These are phyloP conservation scores for Drosophila lacertosa DNA, from an alignment of 1,140 invertebrate genomes.

Conservation along the genomic window DNA sequence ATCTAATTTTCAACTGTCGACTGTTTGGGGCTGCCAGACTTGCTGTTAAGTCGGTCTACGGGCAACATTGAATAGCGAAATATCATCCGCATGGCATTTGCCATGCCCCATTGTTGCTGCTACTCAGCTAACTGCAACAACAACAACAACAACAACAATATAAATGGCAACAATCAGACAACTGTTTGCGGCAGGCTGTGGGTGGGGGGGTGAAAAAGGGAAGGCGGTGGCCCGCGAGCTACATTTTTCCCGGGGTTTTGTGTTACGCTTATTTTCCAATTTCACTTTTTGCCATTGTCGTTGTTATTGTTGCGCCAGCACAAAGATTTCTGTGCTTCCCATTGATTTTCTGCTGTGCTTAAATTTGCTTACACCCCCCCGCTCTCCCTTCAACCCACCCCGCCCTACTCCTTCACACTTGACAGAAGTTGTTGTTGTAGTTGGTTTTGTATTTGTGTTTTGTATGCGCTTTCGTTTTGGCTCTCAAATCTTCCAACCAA, in stretches of 20 bases:
- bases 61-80: not conserved
- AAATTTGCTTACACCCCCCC: constrained; percentile 68
- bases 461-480: constrained; percentile 49
- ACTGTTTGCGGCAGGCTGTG: constrained; percentile 22
- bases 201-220: constrained; percentile 4
- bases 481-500: constrained; percentile 57
- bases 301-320: constrained; percentile 35
- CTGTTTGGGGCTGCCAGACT: not conserved
- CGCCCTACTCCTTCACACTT: constrained; percentile 32
- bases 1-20: too few relatives aligned
- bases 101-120: constrained; percentile 9
- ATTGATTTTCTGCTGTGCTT: constrained; percentile 77
- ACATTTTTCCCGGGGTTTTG: constrained; percentile 70
- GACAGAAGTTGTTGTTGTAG: constrained; percentile 39
- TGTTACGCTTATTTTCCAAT: constrained; percentile 83
- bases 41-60: not conserved
- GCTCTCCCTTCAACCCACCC: not conserved
- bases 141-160: constrained; percentile 19
- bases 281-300: constrained; percentile 51
- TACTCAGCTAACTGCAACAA: not conserved
- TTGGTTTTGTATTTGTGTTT: constrained; percentile 54
- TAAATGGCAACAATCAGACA: constrained; percentile 58
- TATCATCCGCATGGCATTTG: constrained; percentile 12
- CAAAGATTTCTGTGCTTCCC: constrained; percentile 53
- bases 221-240: constrained; percentile 29